A percentile compares a stretch with the other conserved stretches of the same genome.
phyloP scores from a whole-genome alignment of 1,140 invertebrate species.

The Drosophila mayri region DNA sequence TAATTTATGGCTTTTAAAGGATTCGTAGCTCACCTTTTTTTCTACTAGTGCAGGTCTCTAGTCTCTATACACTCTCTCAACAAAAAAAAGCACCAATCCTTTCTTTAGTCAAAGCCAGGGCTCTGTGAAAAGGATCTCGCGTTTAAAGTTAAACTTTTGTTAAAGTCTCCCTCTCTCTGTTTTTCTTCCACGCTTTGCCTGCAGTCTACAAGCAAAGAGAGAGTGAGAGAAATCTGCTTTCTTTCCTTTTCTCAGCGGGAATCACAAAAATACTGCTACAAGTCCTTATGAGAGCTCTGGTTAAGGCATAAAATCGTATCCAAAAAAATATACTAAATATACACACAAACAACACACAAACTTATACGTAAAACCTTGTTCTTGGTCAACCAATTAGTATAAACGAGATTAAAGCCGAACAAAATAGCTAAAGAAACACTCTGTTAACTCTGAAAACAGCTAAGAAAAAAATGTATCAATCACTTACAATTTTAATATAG shows the following conservation, averaged over 20 bases:
- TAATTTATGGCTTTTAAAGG: neutral
- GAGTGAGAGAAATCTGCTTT: no score
- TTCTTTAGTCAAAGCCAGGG: neutral
- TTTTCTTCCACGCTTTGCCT: neutral
- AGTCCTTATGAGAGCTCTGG: neutral
- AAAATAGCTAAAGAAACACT: slow-evolving; percentile 9
- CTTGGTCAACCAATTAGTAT: slow-evolving; percentile 30
- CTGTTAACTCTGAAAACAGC: slow-evolving; percentile 30
- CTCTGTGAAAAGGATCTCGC: neutral
- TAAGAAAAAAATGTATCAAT: slow-evolving; percentile 31
- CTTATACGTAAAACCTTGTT: slow-evolving; percentile 34
- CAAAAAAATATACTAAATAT: slow-evolving; percentile 13
- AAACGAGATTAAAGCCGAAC: neutral
- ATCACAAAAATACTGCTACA: no score
- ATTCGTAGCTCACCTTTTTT: no score
- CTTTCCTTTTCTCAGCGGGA: no score
- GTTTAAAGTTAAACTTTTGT: no score
- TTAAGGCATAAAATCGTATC: slow-evolving; percentile 10
- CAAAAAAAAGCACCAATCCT: neutral
- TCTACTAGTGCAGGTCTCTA: slow-evolving; percentile 10
- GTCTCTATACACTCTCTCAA: neutral
- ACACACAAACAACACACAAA: slow-evolving; percentile 5
- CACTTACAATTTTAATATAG: slow-evolving; percentile 40
- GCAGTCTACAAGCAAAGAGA: neutral
- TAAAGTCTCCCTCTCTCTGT: neutral